These are phyloP conservation scores for Spodoptera litura DNA, from an alignment of 1,140 invertebrate genomes.

Conservation along the genomic window DNA sequence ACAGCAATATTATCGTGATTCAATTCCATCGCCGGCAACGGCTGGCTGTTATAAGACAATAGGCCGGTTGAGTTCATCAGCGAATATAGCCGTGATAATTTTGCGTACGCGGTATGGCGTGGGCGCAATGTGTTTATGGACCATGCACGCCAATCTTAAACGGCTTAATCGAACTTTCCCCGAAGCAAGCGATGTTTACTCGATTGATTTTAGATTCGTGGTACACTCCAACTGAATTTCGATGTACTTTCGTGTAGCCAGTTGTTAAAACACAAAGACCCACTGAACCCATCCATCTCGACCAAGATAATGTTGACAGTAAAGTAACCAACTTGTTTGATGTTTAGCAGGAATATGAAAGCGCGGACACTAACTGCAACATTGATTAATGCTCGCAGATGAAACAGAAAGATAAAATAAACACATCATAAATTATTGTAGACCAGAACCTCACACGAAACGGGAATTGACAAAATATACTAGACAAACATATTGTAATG, in stretches of 20 bases:
- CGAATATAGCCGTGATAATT: constrained; percentile 43
- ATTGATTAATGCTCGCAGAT: constrained; percentile 27
- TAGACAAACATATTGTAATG: neutral
- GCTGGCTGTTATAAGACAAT: constrained; percentile 30
- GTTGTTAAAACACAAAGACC: too few species aligned
- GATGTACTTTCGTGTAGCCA: neutral
- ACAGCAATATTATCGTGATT: constrained; percentile 1
- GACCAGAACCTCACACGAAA: neutral
- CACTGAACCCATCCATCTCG: neutral
- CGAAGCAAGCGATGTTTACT: constrained; percentile 50
- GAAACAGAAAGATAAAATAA: constrained; percentile 32
- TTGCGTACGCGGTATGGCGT: constrained; percentile 13
- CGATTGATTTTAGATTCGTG: constrained; percentile 23
- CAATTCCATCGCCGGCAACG: neutral
- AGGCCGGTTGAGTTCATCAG: constrained; percentile 47
- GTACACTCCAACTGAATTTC: neutral
- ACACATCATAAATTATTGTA: constrained; percentile 23
- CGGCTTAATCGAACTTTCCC: constrained; percentile 48
- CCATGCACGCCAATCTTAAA: constrained; percentile 47
- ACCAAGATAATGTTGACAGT: constrained; percentile 17
- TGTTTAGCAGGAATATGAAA: constrained; percentile 23
- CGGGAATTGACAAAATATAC: neutral
- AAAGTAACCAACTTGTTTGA: constrained; percentile 19
- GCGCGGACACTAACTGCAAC: constrained; percentile 24
- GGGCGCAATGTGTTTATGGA: constrained; percentile 48